Base-by-base conservation (phyloP, 2,888 invertebrate species). In the Arctia plantaginis region DNA sequence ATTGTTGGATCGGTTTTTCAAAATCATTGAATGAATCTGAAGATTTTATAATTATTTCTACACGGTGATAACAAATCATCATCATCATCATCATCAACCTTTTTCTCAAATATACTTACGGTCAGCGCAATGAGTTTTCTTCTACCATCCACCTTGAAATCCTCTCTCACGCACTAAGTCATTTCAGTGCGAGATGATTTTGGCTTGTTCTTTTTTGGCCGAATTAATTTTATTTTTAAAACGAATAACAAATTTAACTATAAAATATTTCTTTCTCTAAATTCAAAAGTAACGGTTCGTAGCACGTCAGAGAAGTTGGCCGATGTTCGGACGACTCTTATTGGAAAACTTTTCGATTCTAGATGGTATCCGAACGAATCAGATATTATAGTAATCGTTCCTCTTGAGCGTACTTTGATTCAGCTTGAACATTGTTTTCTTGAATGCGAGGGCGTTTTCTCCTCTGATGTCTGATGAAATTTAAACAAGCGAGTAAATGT, bases 321-420 rank as follows among this genome's bases (percentile, higher is more conserved):
- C 67, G 12, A 81, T 82, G 87, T 84, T 79, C 80, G 75, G 76
- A 75, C 79, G 81, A 79, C 76, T 77, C 85, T 86, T 88, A 88
- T 88, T 88, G 87, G 85, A 87, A 88, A 88, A 88, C 80, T 88
- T 88, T 83, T 41, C 75, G 75, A 70, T 75, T 81, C 78, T 71
- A 69, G 76, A 82, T 77, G 81, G 76, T 77, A 80, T 77, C 76
- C 44, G 74, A 81, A 78, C 81, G 79, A 85, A 84, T 84, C 85
- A 80, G 80, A 86, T 86, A 80, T 85, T 74, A 83, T 81, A 80
- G 83, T 82, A 85, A 85, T 81, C 78, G 82, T 79, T 77, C 69
- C 73, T 70, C 77, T 78, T 80, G 69, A 81, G 64, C 71, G 72
- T 78, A 73, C 75, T 85, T 85, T 79, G 81, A 77, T 85, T 81